phyloP scores from a whole-genome alignment of 2,888 invertebrate species.

The Prenolepis imparis region DNA sequence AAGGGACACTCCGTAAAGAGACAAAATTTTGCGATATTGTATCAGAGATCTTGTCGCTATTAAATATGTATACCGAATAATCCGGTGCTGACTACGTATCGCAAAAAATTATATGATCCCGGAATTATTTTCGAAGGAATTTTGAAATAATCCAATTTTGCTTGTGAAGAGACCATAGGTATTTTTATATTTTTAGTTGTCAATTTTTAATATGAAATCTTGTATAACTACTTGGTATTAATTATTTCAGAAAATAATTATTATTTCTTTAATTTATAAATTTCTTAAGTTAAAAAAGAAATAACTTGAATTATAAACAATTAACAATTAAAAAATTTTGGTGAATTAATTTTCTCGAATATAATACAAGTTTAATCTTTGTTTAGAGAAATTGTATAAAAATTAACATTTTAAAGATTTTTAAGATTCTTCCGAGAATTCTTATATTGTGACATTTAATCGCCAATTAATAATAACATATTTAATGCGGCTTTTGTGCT shows the following conservation, averaged over 20 bases:
- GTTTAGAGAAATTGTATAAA: neutral
- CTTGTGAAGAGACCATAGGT: neutral
- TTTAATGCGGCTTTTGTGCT: neutral
- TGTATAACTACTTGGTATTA: neutral
- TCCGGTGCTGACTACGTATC: neutral
- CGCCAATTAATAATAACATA: neutral
- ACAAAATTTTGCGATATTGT: conserved; percentile 7
- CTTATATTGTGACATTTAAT: neutral
- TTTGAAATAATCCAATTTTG: neutral
- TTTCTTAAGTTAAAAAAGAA: neutral
- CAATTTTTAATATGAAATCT: neutral
- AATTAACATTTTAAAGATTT: too few species aligned
- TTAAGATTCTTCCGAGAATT: neutral
- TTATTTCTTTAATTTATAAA: neutral
- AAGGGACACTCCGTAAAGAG: neutral
- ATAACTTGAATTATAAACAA: neutral
- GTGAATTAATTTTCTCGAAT: neutral
- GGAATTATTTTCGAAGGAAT: neutral
- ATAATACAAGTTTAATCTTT: neutral
- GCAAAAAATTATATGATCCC: neutral
- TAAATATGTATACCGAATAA: conserved; percentile 40
- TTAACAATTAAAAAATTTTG: neutral
- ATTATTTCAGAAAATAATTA: neutral
- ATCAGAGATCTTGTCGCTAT: neutral
- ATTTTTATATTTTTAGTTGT: neutral